Base-by-base conservation (phyloP, 2,888 invertebrate genomes). In the Blomia tropicalis region DNA sequence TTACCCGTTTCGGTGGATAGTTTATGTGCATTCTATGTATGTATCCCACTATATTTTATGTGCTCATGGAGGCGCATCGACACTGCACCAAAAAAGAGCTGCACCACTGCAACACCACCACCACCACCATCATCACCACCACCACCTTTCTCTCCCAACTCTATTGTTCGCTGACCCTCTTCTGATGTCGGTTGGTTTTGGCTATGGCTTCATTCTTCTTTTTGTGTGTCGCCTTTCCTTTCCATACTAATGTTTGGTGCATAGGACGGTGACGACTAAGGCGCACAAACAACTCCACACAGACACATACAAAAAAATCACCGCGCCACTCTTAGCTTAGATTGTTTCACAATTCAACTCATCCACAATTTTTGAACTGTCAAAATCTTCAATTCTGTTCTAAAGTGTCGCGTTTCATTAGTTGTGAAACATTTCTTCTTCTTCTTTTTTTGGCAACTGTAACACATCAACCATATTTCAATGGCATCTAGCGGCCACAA, bases 121-220 rank as follows among this genome's bases (percentile, higher is more conserved):
- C n/a, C n/a, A n/a, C n/a, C n/a, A n/a, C n/a, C n/a, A n/a, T n/a
- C n/a, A n/a, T n/a, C n/a, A n/a, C n/a, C n/a, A n/a, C n/a, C n/a
- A n/a, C 41, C n/a, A 14, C 41, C 41, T 41, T n/a, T 41, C 41
- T 41, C 41, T 41, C 41, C 41, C 41, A 41, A 14, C n/a, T 7
- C 51, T 47, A 47, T 47, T 47, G 51, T 47, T 47, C 51, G 51
- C 51, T 47, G 51, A 47, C 51, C 51, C 51, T 14, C 7, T 25
- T 11, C 27, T 7, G 23, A 14, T 7, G 23, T 27, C 23, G 7
- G 11, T 11, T 7, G 7, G 22, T 22, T 27, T 7, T 47, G 51
- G 14, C 51, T 11, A 47, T 47, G 7, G 7, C 7, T 47, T n/a
- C 5, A 27, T 14, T n/a, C n/a, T 11, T 14, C 41, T 41, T 14